Conservation (phyloP, 2,113 vertebrate species). For the Neogobius melanostomus region DNA sequence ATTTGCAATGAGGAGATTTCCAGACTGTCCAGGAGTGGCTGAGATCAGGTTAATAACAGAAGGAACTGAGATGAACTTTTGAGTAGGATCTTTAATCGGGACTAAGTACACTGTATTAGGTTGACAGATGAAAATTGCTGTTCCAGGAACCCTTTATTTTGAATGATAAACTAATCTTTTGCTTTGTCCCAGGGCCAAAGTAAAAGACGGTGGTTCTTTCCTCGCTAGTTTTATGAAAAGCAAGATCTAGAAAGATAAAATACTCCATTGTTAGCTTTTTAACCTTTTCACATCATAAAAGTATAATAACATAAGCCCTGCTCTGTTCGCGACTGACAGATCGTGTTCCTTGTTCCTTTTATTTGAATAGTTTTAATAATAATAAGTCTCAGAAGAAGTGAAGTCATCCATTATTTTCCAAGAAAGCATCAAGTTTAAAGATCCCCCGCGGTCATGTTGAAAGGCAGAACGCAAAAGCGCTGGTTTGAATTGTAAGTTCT, state of each 20-base stretch:
- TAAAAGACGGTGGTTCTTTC: background rate
- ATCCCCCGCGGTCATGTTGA: conserved; percentile 3
- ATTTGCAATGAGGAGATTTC: too few species aligned
- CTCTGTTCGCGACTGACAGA: background rate
- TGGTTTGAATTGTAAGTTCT: background rate
- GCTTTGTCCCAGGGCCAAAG: background rate
- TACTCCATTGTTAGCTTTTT: background rate
- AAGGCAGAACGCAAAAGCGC: background rate
- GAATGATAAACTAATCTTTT: background rate
- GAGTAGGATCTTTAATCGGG: too few species aligned
- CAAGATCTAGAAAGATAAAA: background rate
- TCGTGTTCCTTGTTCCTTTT: conserved; percentile 4
- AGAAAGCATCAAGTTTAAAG: conserved; percentile 11
- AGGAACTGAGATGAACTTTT: too few species aligned
- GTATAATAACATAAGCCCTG: background rate
- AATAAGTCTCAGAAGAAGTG: conserved; percentile 2
- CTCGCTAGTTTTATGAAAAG: background rate
- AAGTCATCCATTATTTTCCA: conserved; percentile 11
- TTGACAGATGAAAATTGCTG: too few species aligned
- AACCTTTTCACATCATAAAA: conserved; percentile 10
- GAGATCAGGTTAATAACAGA: too few species aligned
- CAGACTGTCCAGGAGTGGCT: too few species aligned
- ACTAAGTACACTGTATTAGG: too few species aligned
- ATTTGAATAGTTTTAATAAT: conserved; percentile 12
- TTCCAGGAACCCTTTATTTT: too few species aligned